phyloP scores from a whole-genome alignment of 2,113 vertebrate genomes.

The Platysternon megacephalum region DNA sequence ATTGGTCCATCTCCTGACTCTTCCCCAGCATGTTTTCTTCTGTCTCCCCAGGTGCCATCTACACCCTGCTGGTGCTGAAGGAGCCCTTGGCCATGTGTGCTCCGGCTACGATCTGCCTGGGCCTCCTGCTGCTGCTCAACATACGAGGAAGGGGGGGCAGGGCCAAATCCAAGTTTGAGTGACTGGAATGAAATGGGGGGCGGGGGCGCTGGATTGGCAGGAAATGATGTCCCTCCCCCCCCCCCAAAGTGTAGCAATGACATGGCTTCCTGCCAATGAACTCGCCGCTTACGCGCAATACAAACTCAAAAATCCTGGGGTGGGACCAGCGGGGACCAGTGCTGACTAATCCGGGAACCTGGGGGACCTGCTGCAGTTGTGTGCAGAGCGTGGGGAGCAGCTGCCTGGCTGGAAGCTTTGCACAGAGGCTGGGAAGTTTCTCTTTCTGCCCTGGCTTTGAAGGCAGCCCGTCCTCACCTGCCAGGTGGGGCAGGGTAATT shows the following conservation, averaged over 20 bases:
- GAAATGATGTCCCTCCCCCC: neutral
- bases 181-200: neutral
- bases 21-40: fast-evolving
- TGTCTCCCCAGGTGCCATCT: slow-evolving; percentile 78
- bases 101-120: slow-evolving; percentile 74
- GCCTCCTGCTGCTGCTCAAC: slow-evolving; percentile 79
- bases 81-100: slow-evolving; percentile 76
- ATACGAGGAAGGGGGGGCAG: slow-evolving; percentile 31
- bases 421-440: neutral
- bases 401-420: neutral
- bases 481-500: neutral
- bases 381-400: neutral
- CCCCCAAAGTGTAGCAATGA: fast-evolving
- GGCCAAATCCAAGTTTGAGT: slow-evolving; percentile 55
- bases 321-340: neutral
- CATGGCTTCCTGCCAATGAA: fast-evolving
- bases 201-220: fast-evolving
- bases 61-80: slow-evolving; percentile 78
- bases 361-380: neutral
- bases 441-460: neutral
- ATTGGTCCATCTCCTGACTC: too few species aligned
- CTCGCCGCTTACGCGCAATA: fast-evolving
- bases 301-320: neutral
- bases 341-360: neutral
- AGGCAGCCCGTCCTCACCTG: neutral